Evolutionary conservation across 2,888 invertebrate genomes (phyloP), one percentile per base, ranked within the genome.

Genomic region (Cyrtodaria siliqua): DNA sequence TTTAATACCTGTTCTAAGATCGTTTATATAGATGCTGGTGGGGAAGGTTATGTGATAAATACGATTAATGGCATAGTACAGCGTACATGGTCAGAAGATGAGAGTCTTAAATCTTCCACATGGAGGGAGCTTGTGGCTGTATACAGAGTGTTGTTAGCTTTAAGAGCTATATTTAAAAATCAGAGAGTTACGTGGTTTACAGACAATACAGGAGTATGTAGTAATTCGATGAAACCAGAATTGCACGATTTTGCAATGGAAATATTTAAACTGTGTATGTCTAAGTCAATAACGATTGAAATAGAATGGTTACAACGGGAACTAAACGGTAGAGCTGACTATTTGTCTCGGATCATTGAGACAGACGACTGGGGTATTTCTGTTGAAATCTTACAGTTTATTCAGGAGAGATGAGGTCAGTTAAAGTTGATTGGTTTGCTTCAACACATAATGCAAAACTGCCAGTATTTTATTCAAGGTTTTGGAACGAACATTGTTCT

Each of bases 401-500:
- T 70, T 29, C 27, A 20, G 6, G 20, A 40, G 33, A 24, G 52
- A 44, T 75, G 67, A 78, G 75, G 77, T 16, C 24, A 38, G 2
- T 64, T 63, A 47, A 71, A 81, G 20, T 26, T 74, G 6, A 71
- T 70, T 63, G 75, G 20, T 50, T 83, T 52, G 83, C 80, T 3
- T 71, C 62, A 3, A 49, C 63, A 33, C 49, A 75, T 23, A 79
- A 75, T 62, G 55, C 56, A 12, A 79, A 79, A 52, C 52, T 71
- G 16, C 29, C 55, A 3, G 20, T 50, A 16, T 80, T 77, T 72
- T 83, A 75, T 67, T 60, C 59, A 12, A 52, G 73, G 44, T 74
- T 70, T 67, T 79, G 74, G 74, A 40, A 55, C 63, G 8, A 42
- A 9, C 40, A 49, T 14, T 47, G 40, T 6, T 8, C 49, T 26